Evolutionary conservation across 1,140 invertebrate genomes (phyloP).

Genomic region (Drosophila arawakana): DNA sequence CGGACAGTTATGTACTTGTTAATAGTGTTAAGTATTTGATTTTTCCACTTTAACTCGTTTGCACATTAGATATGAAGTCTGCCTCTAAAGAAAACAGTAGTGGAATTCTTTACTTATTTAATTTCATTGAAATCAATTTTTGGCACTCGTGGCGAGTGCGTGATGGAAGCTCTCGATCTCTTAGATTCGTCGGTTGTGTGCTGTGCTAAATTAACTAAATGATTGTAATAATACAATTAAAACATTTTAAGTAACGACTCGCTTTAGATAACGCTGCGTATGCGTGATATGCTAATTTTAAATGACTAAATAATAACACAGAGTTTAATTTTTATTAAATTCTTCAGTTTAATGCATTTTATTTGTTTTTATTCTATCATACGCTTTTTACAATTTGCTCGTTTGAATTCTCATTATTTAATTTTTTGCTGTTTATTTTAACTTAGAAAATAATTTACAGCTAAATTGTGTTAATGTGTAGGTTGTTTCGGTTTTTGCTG

Average conservation of each 20-base stretch:
- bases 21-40: background rate
- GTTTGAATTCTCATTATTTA: constrained; percentile 56
- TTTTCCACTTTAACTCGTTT: background rate
- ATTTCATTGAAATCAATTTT: background rate
- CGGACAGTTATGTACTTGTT: constrained; percentile 49
- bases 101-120: background rate
- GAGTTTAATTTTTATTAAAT: constrained; percentile 78
- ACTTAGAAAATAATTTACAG: constrained; percentile 65
- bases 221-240: no score
- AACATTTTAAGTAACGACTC: no score
- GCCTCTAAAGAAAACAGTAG: background rate
- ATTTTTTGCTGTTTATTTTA: constrained; percentile 49
- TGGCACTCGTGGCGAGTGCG: background rate
- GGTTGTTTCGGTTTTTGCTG: constrained; percentile 19
- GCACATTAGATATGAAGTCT: background rate
- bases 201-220: background rate
- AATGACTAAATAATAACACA: constrained; percentile 45
- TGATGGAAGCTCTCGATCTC: background rate
- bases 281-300: constrained; percentile 16
- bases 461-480: constrained; percentile 49
- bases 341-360: constrained; percentile 78
- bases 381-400: constrained; percentile 74
- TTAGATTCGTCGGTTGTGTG: background rate
- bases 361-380: constrained; percentile 70
- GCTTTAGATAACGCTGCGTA: background rate